A percentile compares a stretch with the other conserved stretches of the same genome.
Evolutionary conservation across 2,797 vertebrate genomes (phyloP).

Genomic region (Ctenopoma multispine): DNA sequence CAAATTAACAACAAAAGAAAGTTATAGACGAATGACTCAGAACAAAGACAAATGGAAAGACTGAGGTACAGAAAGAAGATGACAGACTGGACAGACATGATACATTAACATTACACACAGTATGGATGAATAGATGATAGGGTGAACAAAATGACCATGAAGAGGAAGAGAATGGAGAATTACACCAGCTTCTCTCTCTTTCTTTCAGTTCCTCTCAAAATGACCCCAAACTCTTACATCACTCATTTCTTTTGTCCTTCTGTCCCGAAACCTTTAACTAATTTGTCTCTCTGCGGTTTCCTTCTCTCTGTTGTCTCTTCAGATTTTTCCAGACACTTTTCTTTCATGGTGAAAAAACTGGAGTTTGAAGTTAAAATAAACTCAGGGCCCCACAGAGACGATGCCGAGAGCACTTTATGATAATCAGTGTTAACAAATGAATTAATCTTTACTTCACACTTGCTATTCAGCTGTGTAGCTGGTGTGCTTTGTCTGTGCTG

Average conservation of each 20-base stretch:
- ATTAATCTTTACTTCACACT: conserved; percentile 7
- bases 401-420: conserved; percentile 3
- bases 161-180: no score
- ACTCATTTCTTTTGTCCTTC: neutral
- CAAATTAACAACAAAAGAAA: no score
- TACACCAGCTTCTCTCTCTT: no score
- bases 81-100: no score
- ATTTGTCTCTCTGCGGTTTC: neutral
- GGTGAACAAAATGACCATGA: no score
- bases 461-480: neutral
- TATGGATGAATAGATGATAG: no score
- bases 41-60: no score
- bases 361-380: conserved; percentile 11
- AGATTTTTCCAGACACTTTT: neutral
- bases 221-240: neutral
- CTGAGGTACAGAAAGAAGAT: no score
- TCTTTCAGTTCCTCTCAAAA: neutral
- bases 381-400: neutral
- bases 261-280: neutral
- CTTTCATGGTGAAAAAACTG: neutral
- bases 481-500: neutral
- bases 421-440: neutral
- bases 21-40: no score
- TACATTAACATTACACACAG: no score
- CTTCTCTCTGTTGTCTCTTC: neutral